These are phyloP conservation scores for Lordiphosa andalusiaca DNA, from an alignment of 2,888 invertebrate genomes.

Conservation along the genomic window DNA sequence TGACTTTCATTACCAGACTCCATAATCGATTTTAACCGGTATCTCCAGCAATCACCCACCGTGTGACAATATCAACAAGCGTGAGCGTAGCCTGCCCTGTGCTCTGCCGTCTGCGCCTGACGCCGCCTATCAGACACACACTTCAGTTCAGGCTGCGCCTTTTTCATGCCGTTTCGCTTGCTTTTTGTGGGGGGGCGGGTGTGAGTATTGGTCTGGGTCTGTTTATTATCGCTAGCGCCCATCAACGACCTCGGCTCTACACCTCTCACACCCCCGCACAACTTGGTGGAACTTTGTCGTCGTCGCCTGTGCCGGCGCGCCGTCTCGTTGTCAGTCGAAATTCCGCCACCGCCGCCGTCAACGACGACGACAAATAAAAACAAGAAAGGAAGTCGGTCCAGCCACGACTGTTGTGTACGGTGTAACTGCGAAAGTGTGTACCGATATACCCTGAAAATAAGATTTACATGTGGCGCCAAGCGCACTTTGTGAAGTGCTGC, in stretches of 20 bases:
- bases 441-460: too few species aligned
- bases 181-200: constrained; percentile 1
- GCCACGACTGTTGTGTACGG: too few species aligned
- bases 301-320: constrained; percentile 15
- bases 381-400: too few species aligned
- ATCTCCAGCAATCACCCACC: constrained; percentile 41
- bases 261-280: not conserved
- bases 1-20: not conserved
- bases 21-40: constrained; percentile 16
- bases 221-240: constrained; percentile 66
- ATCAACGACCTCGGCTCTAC: constrained; percentile 24
- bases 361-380: constrained; percentile 59
- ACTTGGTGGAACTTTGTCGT: constrained; percentile 22
- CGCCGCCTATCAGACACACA: constrained; percentile 60
- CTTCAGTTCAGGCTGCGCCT: constrained; percentile 60
- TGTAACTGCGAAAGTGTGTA: too few species aligned
- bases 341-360: constrained; percentile 44
- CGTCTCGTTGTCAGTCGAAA: constrained; percentile 44
- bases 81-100: constrained; percentile 49
- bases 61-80: constrained; percentile 70
- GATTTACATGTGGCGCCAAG: too few species aligned
- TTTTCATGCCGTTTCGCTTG: constrained; percentile 47
- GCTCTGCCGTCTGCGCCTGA: constrained; percentile 36
- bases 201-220: constrained; percentile 50
- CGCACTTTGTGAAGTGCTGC: too few species aligned